Evolutionary conservation across 2,797 vertebrate species (phyloP).

Genomic region (Phalanger gymnotis): DNA sequence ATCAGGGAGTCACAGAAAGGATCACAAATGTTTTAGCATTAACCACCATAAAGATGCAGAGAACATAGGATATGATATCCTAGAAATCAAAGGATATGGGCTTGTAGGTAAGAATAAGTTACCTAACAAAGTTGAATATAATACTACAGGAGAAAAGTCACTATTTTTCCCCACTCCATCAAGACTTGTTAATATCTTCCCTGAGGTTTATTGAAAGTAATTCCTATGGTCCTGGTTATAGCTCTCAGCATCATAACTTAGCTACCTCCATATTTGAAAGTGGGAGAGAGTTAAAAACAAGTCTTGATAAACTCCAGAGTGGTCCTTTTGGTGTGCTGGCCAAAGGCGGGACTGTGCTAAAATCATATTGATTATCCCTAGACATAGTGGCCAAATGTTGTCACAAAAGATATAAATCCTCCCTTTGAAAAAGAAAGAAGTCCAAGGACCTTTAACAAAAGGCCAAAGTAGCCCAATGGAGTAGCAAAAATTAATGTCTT

Average conservation of each 20-base stretch:
- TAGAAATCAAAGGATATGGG: neutral
- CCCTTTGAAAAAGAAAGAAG: neutral
- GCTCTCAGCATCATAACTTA: neutral
- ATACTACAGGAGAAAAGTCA: neutral
- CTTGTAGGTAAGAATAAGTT: neutral
- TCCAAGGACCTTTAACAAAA: neutral
- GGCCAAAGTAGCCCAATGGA: neutral
- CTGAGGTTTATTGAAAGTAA: neutral
- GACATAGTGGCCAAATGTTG: neutral
- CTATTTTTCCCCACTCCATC: neutral
- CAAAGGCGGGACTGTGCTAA: neutral
- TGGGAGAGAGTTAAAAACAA: neutral
- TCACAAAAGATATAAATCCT: neutral
- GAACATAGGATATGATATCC: neutral
- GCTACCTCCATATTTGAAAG: neutral
- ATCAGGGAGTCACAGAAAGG: neutral
- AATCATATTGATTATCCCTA: neutral
- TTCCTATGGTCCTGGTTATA: neutral
- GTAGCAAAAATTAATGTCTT: neutral
- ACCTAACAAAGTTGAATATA: neutral
- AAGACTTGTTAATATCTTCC: neutral
- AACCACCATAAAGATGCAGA: neutral
- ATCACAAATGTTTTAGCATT: neutral
- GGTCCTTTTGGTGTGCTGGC: neutral
- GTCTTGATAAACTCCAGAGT: neutral